Conservation (phyloP, 2,888 invertebrate genomes). For the Teleogryllus oceanicus region DNA sequence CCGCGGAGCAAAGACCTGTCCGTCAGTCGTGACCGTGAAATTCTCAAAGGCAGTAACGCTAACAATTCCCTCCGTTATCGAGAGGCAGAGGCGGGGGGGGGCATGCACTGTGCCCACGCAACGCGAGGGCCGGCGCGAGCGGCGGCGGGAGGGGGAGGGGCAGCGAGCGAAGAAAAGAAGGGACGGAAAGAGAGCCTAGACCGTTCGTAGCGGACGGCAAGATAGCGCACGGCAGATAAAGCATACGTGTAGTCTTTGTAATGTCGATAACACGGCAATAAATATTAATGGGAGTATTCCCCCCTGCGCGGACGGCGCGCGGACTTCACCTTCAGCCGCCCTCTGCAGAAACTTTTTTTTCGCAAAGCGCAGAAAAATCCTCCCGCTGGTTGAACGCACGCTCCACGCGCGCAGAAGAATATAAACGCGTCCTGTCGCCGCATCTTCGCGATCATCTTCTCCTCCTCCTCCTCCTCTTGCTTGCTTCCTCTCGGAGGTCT, state of each 20-base stretch:
- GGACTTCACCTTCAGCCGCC: neutral
- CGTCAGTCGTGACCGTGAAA: too few relatives aligned
- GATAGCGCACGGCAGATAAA: neutral
- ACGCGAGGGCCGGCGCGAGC: too few relatives aligned
- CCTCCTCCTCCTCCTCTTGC: too few relatives aligned
- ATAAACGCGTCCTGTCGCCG: too few relatives aligned
- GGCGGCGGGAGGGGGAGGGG: neutral
- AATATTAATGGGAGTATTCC: constrained; percentile 18
- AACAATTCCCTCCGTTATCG: too few relatives aligned
- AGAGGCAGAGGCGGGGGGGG: too few relatives aligned
- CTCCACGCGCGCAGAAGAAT: neutral
- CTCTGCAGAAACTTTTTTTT: neutral
- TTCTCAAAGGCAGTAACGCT: too few relatives aligned
- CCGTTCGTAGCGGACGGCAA: neutral
- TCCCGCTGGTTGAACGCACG: neutral
- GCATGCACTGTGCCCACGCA: too few relatives aligned
- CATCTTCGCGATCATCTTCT: too few relatives aligned
- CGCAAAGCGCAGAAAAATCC: neutral
- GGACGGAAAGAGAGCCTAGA: neutral
- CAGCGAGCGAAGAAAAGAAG: neutral
- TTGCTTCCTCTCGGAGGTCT: too few relatives aligned
- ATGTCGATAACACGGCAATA: neutral
- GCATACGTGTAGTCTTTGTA: neutral
- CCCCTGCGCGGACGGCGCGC: neutral
- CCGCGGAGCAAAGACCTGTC: too few relatives aligned